These are phyloP conservation scores for Drosophila nigricruria DNA, from an alignment of 2,888 invertebrate genomes.

Conservation along the genomic window DNA sequence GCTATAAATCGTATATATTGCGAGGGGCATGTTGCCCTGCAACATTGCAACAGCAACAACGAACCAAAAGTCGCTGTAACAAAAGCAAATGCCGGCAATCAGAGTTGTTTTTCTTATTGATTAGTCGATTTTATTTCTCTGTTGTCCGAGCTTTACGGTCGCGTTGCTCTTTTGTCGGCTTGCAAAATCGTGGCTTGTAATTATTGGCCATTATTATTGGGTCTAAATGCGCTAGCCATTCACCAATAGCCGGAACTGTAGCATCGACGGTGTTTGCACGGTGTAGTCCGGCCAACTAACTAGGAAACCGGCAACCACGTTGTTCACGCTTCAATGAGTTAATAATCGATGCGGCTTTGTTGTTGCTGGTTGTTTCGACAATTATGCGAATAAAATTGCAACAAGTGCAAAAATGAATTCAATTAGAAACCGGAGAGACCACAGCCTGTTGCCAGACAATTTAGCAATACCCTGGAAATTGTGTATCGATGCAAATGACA, in stretches of 20 bases:
- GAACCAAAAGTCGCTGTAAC: constrained; percentile 28
- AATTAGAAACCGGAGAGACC: constrained; percentile 47
- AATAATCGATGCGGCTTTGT: constrained; percentile 55
- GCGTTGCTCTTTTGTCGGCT: constrained; percentile 55
- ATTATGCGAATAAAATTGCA: constrained; percentile 63
- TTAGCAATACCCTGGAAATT: constrained; percentile 26
- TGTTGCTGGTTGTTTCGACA: constrained; percentile 39
- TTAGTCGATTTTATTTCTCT: constrained; percentile 67
- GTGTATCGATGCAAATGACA: constrained; percentile 19
- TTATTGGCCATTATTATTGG: constrained; percentile 77
- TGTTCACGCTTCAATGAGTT: constrained; percentile 65
- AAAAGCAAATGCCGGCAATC: constrained; percentile 51
- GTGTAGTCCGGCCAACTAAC: constrained; percentile 28
- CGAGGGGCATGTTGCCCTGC: constrained; percentile 24
- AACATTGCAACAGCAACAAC: constrained; percentile 25
- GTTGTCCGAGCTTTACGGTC: constrained; percentile 19
- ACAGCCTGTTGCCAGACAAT: constrained; percentile 48
- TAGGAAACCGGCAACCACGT: constrained; percentile 57
- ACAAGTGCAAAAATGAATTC: constrained; percentile 66
- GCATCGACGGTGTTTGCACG: constrained; percentile 30
- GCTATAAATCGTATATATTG: constrained; percentile 61
- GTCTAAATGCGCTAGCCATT: constrained; percentile 57
- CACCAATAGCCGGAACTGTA: constrained; percentile 74
- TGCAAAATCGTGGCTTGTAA: constrained; percentile 78
- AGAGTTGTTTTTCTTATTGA: constrained; percentile 59